Base-by-base conservation (phyloP, 2,888 invertebrate species). In the Pycnomerus fuliginosus region DNA sequence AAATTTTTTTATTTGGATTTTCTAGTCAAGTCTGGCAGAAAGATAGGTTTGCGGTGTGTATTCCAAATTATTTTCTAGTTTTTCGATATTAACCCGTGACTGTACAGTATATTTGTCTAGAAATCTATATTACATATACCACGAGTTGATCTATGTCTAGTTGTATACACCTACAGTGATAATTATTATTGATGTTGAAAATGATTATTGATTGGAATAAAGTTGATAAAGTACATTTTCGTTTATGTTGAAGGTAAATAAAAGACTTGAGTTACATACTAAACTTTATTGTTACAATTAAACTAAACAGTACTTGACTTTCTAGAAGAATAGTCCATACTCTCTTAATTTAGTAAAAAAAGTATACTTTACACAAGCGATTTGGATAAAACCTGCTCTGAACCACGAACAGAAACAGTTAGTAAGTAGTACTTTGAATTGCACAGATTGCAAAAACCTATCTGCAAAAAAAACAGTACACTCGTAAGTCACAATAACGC, bases 291-390 rank as follows among this genome's bases (percentile, higher is more conserved):
- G 58, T 67, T 67, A 67, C 66, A 65, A 61, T 66, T 67, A 67
- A 70, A 70, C 68, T 70, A 69, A 70, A 71, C 66, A 64, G 62
- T 68, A 70, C 67, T 64, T 60, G 60, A 70, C 67, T 64, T 61
- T 56, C 70, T 71, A 70, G 65, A 69, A 69, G 69, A 70, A 70
- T 69, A 71, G 70, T 70, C 70, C 70, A 69, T 70, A 68, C 70
- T 70, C 70, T 71, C 71, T 65, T 64, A 66, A 64, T 62, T 67
- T 65, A 64, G 62, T 64, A 64, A 67, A 68, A 67, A 65, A 68
- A 64, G 56, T 59, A 64, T 62, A 67, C 59, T 68, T 67, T 67
- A 68, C 69, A 69, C 62, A 68, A 68, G 67, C 67, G 56, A 58
- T 58, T 61, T 55, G 54, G 50, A 50, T 52, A 53, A 16, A 36